phyloP scores from a whole-genome alignment of 1,140 invertebrate genomes.

The Drosophila sproati region DNA sequence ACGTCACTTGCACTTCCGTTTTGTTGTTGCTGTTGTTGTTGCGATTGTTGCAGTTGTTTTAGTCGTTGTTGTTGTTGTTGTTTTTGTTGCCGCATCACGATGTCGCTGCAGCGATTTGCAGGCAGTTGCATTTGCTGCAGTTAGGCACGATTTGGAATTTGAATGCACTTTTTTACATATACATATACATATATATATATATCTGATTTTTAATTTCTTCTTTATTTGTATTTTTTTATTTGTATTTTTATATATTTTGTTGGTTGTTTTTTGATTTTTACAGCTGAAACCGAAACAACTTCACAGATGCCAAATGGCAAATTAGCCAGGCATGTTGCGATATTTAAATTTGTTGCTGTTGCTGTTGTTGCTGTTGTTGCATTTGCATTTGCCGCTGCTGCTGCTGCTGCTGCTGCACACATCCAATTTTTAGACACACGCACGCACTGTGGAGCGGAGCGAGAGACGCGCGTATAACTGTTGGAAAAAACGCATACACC shows the following conservation, averaged over 20 bases:
- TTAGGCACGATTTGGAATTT: conserved; percentile 79
- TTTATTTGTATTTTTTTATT: conserved; percentile 14
- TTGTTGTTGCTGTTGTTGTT: conserved; percentile 35
- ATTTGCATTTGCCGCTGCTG: conserved; percentile 33
- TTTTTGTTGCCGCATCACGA: conserved; percentile 33
- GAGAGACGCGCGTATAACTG: conserved; percentile 29
- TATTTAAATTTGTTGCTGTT: conserved; percentile 43
- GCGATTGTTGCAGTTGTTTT: conserved; percentile 7
- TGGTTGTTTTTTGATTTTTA: conserved; percentile 37
- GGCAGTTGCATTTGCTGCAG: conserved; percentile 52
- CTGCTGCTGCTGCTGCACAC: conserved; percentile 8
- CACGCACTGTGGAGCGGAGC: conserved; percentile 21
- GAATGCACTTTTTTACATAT: conserved; percentile 65
- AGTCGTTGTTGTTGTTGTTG: conserved; percentile 30
- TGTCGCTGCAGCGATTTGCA: neutral
- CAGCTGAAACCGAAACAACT: conserved; percentile 76
- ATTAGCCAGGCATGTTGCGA: conserved; percentile 66
- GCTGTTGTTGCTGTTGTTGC: conserved; percentile 6
- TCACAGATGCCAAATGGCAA: conserved; percentile 49
- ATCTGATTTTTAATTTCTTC: conserved; percentile 29
- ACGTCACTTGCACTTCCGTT: conserved; percentile 82
- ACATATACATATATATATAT: conserved; percentile 23
- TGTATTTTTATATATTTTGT: conserved; percentile 33
- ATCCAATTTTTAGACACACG: conserved; percentile 26
- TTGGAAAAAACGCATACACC: conserved; percentile 34